Conservation (phyloP, 2,797 vertebrate genomes). For the Moxostoma hubbsi region DNA sequence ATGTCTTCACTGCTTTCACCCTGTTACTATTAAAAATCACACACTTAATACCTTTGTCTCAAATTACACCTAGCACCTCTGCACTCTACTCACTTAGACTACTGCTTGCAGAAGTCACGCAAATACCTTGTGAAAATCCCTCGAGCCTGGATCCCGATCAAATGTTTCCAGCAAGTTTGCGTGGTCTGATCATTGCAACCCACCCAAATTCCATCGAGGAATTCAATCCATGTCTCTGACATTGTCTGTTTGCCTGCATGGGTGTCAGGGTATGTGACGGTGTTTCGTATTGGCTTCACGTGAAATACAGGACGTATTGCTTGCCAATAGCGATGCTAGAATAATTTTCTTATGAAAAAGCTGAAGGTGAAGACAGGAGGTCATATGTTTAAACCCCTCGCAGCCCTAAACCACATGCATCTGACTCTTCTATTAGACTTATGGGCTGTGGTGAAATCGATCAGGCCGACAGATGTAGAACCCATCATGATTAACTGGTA, state of each 20-base stretch:
- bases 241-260: conserved; percentile 2
- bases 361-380: conserved; percentile 61
- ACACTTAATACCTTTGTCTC: conserved; percentile 50
- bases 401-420: conserved; percentile 59
- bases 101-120: background rate
- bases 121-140: conserved; percentile 6
- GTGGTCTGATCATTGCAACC: conserved; percentile 2
- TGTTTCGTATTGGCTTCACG: conserved; percentile 23
- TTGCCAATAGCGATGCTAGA: conserved; percentile 51
- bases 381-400: conserved; percentile 55
- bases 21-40: conserved; percentile 51
- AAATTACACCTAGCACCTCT: conserved; percentile 43
- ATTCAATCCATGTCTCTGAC: background rate
- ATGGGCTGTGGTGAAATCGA: conserved; percentile 62
- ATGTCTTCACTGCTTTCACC: conserved; percentile 54
- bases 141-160: background rate
- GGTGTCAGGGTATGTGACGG: background rate
- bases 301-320: conserved; percentile 2
- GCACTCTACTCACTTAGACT: background rate
- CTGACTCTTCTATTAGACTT: conserved; percentile 60
- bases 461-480: conserved; percentile 59
- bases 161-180: background rate
- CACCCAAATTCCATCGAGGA: conserved; percentile 16
- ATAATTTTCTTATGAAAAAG: conserved; percentile 48
- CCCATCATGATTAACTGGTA: conserved; percentile 56